Evolutionary conservation across 2,797 vertebrate species (phyloP), one percentile per base, ranked within the genome.

Genomic region (Buceros bicornis): DNA sequence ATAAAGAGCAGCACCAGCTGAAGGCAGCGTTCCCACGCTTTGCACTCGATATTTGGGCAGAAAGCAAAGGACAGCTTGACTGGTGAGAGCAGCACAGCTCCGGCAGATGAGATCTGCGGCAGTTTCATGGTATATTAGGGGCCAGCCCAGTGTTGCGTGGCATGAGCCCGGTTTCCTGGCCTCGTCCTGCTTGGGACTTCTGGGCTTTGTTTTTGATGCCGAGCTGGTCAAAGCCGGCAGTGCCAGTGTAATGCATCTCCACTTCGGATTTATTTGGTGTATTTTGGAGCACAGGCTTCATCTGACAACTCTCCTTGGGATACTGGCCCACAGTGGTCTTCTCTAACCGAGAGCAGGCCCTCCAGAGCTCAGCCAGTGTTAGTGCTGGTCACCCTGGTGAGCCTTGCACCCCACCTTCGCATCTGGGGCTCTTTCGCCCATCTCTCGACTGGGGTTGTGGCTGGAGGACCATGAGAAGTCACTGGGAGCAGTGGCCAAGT

Each of bases 401-500:
- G 37, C 47, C 15, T 89, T 76, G 33, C 0, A 24, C 15, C 11
- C 9, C 3, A 16, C 21, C 7, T 15, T 21, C 24, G 2, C 37
- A 14, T 60, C 82, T 35, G 28, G 22, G 54, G n/a, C 64, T 76
- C 33, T 83, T 77, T 15, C 1, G 37, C 42, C 50, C 29, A 21
- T 61, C 48, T 12, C 16, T 83, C 2, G 2, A 1, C 8, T 12
- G 45, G 22, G 31, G 6, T 6, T 76, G 50, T 60, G 70, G 47
- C 65, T 37, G 2, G 24, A 90, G 24, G 48, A 37, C 57, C 0
- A 0, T 50, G 70, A 57, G 66, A 43, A 42, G 13, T 87, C 7
- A 0, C 50, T 12, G 15, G 51, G 40, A 35, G 40, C 0, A 2
- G 54, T 40, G 73, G 50, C 42, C 2, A 5, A n/a, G 29, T 37